These are phyloP conservation scores for Hylomyscus alleni DNA, from an alignment of 2,797 vertebrate genomes.

Conservation along the genomic window DNA sequence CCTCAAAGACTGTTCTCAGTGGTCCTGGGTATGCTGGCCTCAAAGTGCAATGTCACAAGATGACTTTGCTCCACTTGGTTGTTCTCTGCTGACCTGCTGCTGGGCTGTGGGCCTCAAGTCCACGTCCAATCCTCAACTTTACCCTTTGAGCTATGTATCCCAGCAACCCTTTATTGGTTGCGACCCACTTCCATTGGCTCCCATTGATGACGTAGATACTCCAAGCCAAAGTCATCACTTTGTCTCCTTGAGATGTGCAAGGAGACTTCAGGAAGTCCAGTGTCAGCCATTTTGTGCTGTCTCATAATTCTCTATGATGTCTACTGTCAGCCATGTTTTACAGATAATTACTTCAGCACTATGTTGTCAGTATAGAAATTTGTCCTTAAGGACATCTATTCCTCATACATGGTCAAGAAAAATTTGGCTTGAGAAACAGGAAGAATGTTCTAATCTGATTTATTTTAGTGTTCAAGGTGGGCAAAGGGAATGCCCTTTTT, in stretches of 20 bases:
- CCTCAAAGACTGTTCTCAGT: background rate
- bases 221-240: background rate
- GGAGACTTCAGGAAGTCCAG: background rate
- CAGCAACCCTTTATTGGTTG: fast-evolving
- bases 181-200: fast-evolving
- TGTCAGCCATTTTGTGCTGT: too few relatives aligned
- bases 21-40: background rate
- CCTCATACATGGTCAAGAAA: background rate
- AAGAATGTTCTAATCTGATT: background rate
- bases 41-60: background rate
- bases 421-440: background rate
- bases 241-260: background rate
- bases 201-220: background rate
- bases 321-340: background rate
- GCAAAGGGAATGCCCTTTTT: too few relatives aligned
- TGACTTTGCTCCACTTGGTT: background rate
- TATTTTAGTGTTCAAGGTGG: too few relatives aligned
- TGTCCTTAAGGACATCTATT: background rate
- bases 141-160: background rate
- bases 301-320: background rate
- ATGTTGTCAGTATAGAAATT: background rate
- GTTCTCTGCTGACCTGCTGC: background rate
- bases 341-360: background rate
- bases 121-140: background rate
- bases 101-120: background rate